Percentiles rank a stretch among this genome's conserved stretches.
phyloP scores from a whole-genome alignment of 2,888 invertebrate species.

The Drosophila mettleri region DNA sequence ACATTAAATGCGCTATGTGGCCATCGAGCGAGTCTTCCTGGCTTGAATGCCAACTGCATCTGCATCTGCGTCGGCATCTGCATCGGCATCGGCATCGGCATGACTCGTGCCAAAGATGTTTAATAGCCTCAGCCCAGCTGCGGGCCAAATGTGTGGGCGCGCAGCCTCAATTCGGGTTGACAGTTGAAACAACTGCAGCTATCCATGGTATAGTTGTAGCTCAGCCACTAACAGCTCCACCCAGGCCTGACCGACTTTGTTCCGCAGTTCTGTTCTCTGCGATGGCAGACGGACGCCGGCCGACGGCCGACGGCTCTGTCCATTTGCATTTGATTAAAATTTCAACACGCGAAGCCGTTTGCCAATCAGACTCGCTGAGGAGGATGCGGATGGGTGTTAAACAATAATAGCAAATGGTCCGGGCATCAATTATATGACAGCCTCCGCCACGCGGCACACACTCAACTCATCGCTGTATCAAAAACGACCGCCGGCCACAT shows the following conservation, averaged over 20 bases:
- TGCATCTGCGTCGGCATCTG: slow-evolving; percentile 13
- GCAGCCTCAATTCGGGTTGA: slow-evolving; percentile 71
- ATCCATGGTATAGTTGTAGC: slow-evolving; percentile 3
- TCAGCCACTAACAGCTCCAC: slow-evolving; percentile 44
- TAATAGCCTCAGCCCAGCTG: slow-evolving; percentile 62
- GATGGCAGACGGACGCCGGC: not conserved
- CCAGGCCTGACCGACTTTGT: slow-evolving; percentile 65
- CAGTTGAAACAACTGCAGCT: slow-evolving; percentile 61
- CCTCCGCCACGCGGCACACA: slow-evolving; percentile 45
- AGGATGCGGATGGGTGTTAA: slow-evolving; percentile 56
- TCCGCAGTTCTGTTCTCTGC: slow-evolving; percentile 13
- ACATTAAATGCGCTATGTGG: slow-evolving; percentile 35
- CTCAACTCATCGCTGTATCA: slow-evolving; percentile 23
- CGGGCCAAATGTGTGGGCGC: slow-evolving; percentile 67
- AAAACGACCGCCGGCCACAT: slow-evolving; percentile 53
- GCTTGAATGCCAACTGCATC: slow-evolving; percentile 14
- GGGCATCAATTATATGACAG: slow-evolving; percentile 80
- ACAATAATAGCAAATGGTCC: slow-evolving; percentile 78
- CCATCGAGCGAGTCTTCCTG: slow-evolving; percentile 16
- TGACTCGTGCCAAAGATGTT: slow-evolving; percentile 77
- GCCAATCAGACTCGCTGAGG: slow-evolving; percentile 54
- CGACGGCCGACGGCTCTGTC: slow-evolving; percentile 11
- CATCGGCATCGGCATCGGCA: slow-evolving; percentile 12
- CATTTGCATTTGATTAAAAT: slow-evolving; percentile 77
- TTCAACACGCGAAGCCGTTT: slow-evolving; percentile 54